A percentile compares a stretch with the other conserved stretches of the same genome.
phyloP scores from a whole-genome alignment of 2,888 invertebrate species.

The Spilosoma lubricipeda region DNA sequence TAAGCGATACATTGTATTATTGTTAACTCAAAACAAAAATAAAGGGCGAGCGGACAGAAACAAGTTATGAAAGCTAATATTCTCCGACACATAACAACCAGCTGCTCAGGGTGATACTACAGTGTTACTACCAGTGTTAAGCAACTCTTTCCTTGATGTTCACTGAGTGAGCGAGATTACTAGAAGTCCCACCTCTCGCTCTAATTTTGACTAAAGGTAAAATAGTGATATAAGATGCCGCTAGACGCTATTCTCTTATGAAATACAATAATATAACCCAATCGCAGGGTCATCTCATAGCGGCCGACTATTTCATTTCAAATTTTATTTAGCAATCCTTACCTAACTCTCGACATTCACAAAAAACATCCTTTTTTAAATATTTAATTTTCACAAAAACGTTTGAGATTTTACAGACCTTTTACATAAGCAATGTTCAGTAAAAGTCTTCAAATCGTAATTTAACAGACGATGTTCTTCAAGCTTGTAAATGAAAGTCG shows the following conservation, averaged over 20 bases:
- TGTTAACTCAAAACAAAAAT: too few relatives aligned
- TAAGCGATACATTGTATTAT: too few relatives aligned
- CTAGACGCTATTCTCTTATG: neutral
- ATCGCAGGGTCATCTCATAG: conserved; percentile 9
- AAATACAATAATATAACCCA: conserved; percentile 12
- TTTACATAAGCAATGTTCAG: neutral
- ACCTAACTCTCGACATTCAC: conserved; percentile 20
- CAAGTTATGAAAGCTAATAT: neutral
- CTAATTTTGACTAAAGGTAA: neutral
- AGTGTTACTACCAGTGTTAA: neutral
- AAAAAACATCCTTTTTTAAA: conserved; percentile 37
- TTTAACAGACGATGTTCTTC: too few relatives aligned
- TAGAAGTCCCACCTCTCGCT: neutral
- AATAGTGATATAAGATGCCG: neutral
- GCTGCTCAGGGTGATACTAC: neutral
- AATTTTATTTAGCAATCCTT: conserved; percentile 30
- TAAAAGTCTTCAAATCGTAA: neutral
- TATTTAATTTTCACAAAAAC: conserved; percentile 13
- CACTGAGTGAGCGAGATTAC: neutral
- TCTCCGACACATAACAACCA: neutral
- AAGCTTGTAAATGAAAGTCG: too few relatives aligned
- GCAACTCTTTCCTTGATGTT: neutral
- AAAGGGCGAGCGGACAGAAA: too few relatives aligned
- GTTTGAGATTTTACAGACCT: neutral
- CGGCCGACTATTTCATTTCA: conserved; percentile 41